phyloP scores from a whole-genome alignment of 2,113 vertebrate genomes.

The Coreoperca whiteheadi region DNA sequence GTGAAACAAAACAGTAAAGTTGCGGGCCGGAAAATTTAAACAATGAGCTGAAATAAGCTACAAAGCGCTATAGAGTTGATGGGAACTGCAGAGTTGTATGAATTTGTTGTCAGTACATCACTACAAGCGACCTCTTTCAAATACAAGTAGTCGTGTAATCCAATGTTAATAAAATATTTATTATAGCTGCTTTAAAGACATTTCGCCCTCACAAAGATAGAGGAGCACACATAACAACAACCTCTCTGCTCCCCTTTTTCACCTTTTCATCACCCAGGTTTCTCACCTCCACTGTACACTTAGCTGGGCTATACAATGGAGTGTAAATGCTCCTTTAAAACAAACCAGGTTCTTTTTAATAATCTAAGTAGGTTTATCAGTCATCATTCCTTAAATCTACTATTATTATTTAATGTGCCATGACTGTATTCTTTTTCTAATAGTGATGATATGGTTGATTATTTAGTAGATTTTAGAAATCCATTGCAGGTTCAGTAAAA shows the following conservation, averaged over 20 bases:
- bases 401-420: slow-evolving; percentile 45
- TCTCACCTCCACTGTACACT: not conserved
- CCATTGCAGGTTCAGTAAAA: slow-evolving; percentile 43
- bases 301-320: slow-evolving; percentile 12
- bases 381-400: slow-evolving; percentile 26
- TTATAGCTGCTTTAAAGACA: not conserved
- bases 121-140: not conserved
- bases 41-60: not conserved
- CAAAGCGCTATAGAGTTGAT: not conserved
- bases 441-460: slow-evolving; percentile 39
- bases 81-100: not conserved
- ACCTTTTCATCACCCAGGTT: not conserved
- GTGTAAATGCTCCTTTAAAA: slow-evolving; percentile 32
- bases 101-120: not conserved
- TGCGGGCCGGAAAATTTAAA: not conserved
- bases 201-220: slow-evolving; percentile 39
- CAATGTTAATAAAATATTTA: not conserved
- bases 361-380: slow-evolving; percentile 15
- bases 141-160: not conserved
- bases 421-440: slow-evolving; percentile 34
- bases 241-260: not conserved
- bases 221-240: slow-evolving; percentile 12
- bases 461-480: slow-evolving; percentile 50
- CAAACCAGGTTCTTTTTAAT: slow-evolving; percentile 52
- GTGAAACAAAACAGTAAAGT: not conserved